Evolutionary conservation across 2,888 invertebrate species (phyloP).

Genomic region (Ophion costatus): DNA sequence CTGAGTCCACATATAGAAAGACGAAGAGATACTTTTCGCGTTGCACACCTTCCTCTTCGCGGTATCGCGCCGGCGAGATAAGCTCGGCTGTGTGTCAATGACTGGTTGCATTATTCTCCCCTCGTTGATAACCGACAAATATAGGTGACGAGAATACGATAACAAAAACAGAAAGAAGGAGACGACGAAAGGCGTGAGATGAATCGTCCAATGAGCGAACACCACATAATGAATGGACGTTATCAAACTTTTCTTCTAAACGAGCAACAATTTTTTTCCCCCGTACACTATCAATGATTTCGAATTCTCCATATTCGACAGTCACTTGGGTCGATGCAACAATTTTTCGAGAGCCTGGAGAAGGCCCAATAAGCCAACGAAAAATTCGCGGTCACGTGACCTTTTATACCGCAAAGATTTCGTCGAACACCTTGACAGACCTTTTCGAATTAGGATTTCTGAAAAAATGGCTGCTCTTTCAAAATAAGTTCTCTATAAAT

Average conservation of each 20-base stretch:
- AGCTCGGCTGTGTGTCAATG: slow-evolving; percentile 39
- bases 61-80: slow-evolving; percentile 20
- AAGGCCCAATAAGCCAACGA: neutral
- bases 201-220: neutral
- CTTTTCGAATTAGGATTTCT: neutral
- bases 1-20: neutral
- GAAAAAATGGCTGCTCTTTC: neutral
- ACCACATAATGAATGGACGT: slow-evolving; percentile 11
- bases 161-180: slow-evolving; percentile 7
- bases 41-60: neutral
- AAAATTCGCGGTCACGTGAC: neutral
- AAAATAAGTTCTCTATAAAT: neutral
- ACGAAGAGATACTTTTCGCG: neutral
- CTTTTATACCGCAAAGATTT: neutral
- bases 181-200: neutral
- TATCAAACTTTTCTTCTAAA: neutral
- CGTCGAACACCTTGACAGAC: neutral
- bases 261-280: neutral
- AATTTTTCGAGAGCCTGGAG: too few species aligned
- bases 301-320: neutral
- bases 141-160: slow-evolving; percentile 35
- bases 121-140: slow-evolving; percentile 29
- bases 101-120: slow-evolving; percentile 38
- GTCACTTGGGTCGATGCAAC: neutral
- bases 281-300: neutral